Evolutionary conservation across 2,888 invertebrate genomes (phyloP).

Genomic region (Drosophila heteroneura): DNA sequence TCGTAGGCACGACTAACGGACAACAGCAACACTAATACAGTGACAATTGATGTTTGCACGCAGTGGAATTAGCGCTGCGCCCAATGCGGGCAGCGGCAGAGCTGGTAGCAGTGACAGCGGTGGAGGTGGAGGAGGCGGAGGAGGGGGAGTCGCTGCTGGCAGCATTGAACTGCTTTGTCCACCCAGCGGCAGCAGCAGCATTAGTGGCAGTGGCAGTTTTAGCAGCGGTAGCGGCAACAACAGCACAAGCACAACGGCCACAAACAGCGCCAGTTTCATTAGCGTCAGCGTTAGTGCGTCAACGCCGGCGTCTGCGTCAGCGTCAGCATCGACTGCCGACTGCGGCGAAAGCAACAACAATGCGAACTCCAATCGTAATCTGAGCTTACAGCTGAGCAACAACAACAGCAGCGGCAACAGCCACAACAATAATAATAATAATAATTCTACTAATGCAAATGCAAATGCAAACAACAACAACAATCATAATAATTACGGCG

Average conservation of each 20-base stretch:
- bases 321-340: constrained; percentile 30
- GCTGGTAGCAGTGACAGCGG: constrained; percentile 23
- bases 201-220: constrained; percentile 63
- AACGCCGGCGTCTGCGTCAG: constrained; percentile 35
- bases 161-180: constrained; percentile 68
- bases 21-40: not conserved
- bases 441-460: constrained; percentile 2
- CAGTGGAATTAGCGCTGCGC: constrained; percentile 49
- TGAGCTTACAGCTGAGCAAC: constrained; percentile 73
- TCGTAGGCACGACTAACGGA: constrained; percentile 22
- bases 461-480: constrained; percentile 44
- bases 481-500: constrained; percentile 48
- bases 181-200: constrained; percentile 69
- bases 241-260: constrained; percentile 52
- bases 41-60: constrained; percentile 61
- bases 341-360: constrained; percentile 64
- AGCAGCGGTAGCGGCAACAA: constrained; percentile 66
- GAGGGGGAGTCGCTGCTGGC: constrained; percentile 48
- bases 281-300: constrained; percentile 60
- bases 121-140: constrained; percentile 18
- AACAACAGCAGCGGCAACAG: constrained; percentile 41
- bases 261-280: constrained; percentile 55
- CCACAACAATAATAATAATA: constrained; percentile 39
- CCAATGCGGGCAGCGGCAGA: constrained; percentile 33
- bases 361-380: constrained; percentile 65